Evolutionary conservation across 2,888 invertebrate genomes (phyloP).

Genomic region (Syrphus vitripennis): DNA sequence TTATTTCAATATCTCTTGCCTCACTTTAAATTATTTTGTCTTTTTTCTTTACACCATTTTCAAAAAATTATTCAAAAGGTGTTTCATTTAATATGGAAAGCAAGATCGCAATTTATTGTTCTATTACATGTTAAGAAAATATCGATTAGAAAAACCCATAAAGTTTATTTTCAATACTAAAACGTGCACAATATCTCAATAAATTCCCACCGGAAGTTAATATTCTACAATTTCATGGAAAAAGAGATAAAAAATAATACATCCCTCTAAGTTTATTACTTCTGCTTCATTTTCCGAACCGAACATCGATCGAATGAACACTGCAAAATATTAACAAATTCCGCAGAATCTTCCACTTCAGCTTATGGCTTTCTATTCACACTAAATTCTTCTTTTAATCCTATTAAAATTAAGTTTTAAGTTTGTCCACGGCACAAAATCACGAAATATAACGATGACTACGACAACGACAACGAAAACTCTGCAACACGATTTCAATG

Average conservation of each 20-base stretch:
- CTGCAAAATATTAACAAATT: neutral
- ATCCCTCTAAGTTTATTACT: neutral
- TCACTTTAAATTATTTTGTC: too few species aligned
- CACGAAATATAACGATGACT: neutral
- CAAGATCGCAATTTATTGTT: too few species aligned
- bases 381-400: neutral
- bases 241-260: neutral
- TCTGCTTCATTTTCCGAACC: slow-evolving; percentile 5
- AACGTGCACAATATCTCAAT: too few species aligned
- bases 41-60: too few species aligned
- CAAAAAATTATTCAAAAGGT: too few species aligned
- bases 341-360: slow-evolving; percentile 23
- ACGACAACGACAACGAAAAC: neutral
- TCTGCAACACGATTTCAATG: neutral
- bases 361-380: neutral
- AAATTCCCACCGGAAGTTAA: neutral
- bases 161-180: too few species aligned
- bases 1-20: too few species aligned
- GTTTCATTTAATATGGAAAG: too few species aligned
- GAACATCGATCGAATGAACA: too few species aligned
- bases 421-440: neutral
- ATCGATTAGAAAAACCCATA: too few species aligned
- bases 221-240: neutral
- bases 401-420: slow-evolving; percentile 26
- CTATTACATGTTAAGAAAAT: too few species aligned